Conservation (phyloP, 2,797 vertebrate genomes). For the Gallinago solitaria region DNA sequence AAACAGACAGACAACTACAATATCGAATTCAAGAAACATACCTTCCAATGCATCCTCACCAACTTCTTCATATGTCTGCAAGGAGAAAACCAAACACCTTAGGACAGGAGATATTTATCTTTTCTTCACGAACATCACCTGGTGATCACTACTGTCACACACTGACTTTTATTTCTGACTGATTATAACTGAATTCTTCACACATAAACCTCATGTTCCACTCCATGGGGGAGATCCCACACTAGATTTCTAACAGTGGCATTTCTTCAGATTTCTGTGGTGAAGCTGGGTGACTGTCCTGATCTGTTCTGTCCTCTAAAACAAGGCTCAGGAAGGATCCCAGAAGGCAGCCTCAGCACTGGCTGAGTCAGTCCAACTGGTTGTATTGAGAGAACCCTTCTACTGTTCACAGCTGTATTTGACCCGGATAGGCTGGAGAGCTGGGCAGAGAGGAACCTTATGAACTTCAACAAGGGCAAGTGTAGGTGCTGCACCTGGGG, state of each 20-base stretch:
- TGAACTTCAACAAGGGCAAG: too few species aligned
- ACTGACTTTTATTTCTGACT: neutral
- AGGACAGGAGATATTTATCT: neutral
- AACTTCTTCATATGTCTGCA: slow-evolving; percentile 82
- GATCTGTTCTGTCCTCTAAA: neutral
- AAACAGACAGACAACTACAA: neutral
- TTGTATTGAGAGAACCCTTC: neutral
- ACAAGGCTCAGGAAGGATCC: neutral
- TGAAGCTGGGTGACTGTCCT: neutral
- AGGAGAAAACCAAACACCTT: slow-evolving; percentile 38
- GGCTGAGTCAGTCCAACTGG: neutral
- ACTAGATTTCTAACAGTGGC: neutral
- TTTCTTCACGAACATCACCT: neutral
- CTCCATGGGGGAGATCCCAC: neutral
- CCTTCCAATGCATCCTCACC: slow-evolving; percentile 88
- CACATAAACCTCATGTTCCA: neutral
- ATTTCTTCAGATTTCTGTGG: neutral
- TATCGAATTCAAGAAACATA: neutral
- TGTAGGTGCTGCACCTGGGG: too few species aligned
- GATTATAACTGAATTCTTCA: neutral
- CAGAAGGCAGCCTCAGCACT: neutral
- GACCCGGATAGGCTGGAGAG: too few species aligned
- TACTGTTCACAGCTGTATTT: neutral
- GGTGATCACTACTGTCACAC: neutral
- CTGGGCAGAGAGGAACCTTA: too few species aligned